phyloP scores from a whole-genome alignment of 2,797 vertebrate species.

The Columba guinea region DNA sequence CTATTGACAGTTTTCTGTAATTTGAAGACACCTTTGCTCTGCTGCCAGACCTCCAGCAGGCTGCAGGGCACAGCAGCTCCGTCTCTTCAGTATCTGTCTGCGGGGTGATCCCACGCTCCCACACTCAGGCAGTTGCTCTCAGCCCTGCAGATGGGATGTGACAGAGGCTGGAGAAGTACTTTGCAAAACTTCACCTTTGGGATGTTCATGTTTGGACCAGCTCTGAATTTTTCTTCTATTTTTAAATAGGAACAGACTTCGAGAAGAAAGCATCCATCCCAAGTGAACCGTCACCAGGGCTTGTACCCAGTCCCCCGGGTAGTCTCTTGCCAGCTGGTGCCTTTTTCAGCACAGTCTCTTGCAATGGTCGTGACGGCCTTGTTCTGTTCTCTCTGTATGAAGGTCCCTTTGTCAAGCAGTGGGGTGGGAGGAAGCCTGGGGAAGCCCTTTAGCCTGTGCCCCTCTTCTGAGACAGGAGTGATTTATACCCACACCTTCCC shows the following conservation, averaged over 20 bases:
- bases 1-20: background rate
- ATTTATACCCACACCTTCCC: background rate
- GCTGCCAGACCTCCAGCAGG: background rate
- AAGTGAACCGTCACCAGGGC: background rate
- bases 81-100: background rate
- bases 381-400: background rate
- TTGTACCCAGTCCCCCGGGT: background rate
- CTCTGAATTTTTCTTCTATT: background rate
- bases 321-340: background rate
- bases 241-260: background rate
- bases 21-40: background rate
- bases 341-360: background rate
- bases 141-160: background rate
- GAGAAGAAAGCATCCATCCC: background rate
- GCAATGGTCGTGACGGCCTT: background rate
- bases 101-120: background rate
- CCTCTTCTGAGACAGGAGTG: background rate
- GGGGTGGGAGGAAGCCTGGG: background rate
- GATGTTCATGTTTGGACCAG: background rate
- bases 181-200: background rate
- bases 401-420: background rate
- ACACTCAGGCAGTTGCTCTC: background rate
- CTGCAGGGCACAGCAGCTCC: background rate
- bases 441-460: background rate
- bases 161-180: background rate